phyloP scores from a whole-genome alignment of 1,140 invertebrate species.

The Lanistes nyassanus region DNA sequence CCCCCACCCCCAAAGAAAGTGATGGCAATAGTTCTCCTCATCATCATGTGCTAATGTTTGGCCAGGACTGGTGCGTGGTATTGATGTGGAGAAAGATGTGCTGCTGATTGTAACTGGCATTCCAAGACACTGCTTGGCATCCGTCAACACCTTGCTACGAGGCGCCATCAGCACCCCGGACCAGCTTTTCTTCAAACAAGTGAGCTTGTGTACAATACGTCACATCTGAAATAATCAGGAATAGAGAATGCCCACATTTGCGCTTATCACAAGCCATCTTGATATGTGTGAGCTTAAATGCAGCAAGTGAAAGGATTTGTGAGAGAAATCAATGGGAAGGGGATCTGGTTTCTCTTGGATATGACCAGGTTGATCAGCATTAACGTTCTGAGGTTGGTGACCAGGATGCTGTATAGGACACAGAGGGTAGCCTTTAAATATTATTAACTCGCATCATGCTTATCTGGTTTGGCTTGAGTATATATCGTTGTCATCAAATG shows the following conservation, averaged over 20 bases:
- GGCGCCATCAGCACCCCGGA: slow-evolving; percentile 53
- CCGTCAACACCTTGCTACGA: slow-evolving; percentile 55
- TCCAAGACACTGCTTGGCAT: slow-evolving; percentile 30
- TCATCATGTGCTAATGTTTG: slow-evolving; percentile 17
- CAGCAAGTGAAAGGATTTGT: background rate
- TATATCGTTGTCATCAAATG: too few species aligned
- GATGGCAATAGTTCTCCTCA: too few species aligned
- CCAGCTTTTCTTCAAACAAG: slow-evolving; percentile 49
- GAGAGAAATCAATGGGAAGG: background rate
- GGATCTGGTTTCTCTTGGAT: background rate
- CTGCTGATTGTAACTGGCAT: slow-evolving; percentile 55
- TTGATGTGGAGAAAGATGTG: slow-evolving; percentile 45
- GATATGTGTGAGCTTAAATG: background rate
- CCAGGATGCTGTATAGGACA: too few species aligned
- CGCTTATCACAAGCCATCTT: background rate
- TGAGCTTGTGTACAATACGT: background rate
- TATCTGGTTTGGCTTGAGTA: too few species aligned
- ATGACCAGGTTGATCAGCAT: background rate
- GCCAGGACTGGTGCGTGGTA: slow-evolving; percentile 56
- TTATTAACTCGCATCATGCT: background rate
- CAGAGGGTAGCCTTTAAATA: too few species aligned
- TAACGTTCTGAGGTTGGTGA: background rate
- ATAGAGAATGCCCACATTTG: background rate
- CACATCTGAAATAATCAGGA: background rate
- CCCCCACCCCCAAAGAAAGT: too few species aligned